Evolutionary conservation across 2,797 vertebrate species (phyloP), one percentile per base, ranked within the genome.

Genomic region (Tinamus major): DNA sequence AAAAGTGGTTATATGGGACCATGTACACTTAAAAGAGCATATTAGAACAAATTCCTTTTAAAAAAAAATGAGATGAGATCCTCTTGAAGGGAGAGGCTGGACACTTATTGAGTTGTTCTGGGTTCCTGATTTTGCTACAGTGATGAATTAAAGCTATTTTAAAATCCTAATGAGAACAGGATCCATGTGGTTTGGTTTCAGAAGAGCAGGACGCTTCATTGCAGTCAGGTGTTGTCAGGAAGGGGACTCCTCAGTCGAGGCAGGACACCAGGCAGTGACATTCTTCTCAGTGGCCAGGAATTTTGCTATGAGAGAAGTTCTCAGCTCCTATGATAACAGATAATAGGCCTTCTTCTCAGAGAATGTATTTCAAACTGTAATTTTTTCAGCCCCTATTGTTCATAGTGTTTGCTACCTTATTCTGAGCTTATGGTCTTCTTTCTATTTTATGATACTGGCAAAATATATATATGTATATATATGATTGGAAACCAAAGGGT

Each of bases 1-100:
- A 91, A 93, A 71, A 65, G 68, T 84, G 35, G 39, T 93, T 96
- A 51, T 82, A 80, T 84, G 81, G 89, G 87, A 90, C 80, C 76
- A 81, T 0, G 1, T 44, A 76, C 80, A 72, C 93, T 91, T 87
- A 93, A 35, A 96, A 97, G 87, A 94, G 72, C 96, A 97, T 92
- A 87, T 97, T 97, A 92, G 94, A 80, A 75, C 6, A 35, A 46
- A 2, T 61, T 64, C 42, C 20, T 46, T 20, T 3, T 39, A 77
- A 79, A n/a, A 89, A 37, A 29, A 31, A 42, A n/a, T 49, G 1
- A 0, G 2, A 53, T 6, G 0, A 55, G 39, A 56, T 53, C 65
- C 0, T 53, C 6, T 51, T 81, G 74, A 24, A 65, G 27, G 44
- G 24, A 69, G 12, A 27, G 8, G 7, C 9, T 71, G 8, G 27